Evolutionary conservation across 2,888 invertebrate genomes (phyloP).

Genomic region (Volucella zonaria): DNA sequence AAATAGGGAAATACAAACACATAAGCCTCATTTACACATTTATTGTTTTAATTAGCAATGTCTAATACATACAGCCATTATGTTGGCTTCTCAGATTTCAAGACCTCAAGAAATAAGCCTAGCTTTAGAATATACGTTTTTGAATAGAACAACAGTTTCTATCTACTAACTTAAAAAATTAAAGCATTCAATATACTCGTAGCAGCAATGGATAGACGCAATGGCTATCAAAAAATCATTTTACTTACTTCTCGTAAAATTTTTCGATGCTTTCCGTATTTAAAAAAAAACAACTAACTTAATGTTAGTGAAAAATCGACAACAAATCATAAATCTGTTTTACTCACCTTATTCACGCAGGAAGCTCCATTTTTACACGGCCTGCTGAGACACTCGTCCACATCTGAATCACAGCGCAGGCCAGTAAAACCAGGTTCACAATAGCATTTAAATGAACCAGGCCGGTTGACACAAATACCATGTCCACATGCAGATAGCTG

Average conservation of each 20-base stretch:
- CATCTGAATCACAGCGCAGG: conserved; percentile 91
- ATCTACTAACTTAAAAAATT: too few relatives aligned
- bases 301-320: conserved; percentile 77
- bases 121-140: too few relatives aligned
- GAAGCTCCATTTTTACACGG: conserved; percentile 93
- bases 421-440: conserved; percentile 95
- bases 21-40: too few relatives aligned
- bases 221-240: not conserved
- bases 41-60: too few relatives aligned
- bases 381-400: conserved; percentile 93
- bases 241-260: conserved; percentile 82
- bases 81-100: too few relatives aligned
- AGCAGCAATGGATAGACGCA: not conserved
- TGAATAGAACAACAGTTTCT: too few relatives aligned
- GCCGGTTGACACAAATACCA: conserved; percentile 91
- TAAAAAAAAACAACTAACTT: conserved; percentile 82
- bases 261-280: conserved; percentile 82
- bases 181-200: too few relatives aligned
- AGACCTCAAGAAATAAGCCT: too few relatives aligned
- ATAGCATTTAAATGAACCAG: conserved; percentile 91
- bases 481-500: conserved; percentile 88
- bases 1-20: too few relatives aligned
- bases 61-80: too few relatives aligned
- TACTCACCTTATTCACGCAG: conserved; percentile 87
- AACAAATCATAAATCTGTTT: not conserved